Evolutionary conservation across 1,140 invertebrate species (phyloP).

Genomic region (Acromyrmex charruanus): DNA sequence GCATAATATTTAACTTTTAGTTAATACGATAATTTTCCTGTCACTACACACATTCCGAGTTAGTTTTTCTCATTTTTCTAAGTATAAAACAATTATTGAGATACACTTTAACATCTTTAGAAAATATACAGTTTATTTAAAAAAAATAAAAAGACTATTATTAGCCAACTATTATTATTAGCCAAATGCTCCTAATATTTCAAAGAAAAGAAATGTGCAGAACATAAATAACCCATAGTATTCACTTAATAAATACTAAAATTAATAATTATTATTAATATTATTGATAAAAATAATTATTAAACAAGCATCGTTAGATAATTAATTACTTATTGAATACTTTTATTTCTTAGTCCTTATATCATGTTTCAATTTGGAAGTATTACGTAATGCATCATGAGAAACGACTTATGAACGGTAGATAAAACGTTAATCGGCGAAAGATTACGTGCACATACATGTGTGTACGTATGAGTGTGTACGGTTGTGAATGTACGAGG

Average conservation of each 20-base stretch:
- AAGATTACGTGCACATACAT: slow-evolving; percentile 15
- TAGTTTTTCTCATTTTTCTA: no score
- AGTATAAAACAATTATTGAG: no score
- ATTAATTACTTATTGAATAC: background rate
- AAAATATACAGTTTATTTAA: background rate
- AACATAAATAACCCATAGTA: no score
- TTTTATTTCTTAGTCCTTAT: background rate
- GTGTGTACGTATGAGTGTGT: background rate
- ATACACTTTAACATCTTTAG: no score
- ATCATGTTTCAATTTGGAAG: background rate
- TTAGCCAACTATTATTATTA: no score
- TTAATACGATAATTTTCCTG: no score
- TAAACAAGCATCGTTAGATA: background rate
- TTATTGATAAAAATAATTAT: background rate
- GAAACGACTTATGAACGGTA: background rate
- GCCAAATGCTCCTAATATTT: no score
- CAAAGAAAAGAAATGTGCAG: no score
- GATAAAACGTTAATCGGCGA: background rate
- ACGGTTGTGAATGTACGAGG: background rate
- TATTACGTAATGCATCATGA: background rate
- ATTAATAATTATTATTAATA: background rate
- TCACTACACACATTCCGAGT: no score
- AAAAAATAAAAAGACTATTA: no score
- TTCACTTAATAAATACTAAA: no score
- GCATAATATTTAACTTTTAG: background rate